Base-by-base conservation (phyloP, 2,113 vertebrate genomes). In the Procapra przewalskii region DNA sequence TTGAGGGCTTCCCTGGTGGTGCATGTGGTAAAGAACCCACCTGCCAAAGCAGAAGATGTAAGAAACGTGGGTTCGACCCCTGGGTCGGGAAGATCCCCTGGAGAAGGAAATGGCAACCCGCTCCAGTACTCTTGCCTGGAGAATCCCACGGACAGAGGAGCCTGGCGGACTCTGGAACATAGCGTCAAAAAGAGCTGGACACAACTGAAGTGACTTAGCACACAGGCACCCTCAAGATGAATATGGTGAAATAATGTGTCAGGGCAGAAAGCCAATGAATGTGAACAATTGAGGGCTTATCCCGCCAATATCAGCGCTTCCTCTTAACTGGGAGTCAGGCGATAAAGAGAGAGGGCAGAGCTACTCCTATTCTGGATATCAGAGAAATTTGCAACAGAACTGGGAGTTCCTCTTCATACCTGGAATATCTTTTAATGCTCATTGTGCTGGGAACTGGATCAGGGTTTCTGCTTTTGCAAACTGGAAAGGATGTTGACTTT, bases 191-290 rank as follows among this genome's bases (percentile, higher is more conserved):
- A 23, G 67, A 71, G n/a, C 21, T 1, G 10, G n/a, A 12, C 19
- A 1, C 67, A 40, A 12, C n/a, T 40, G 19, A 12, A 71, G 19
- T 5, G n/a, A 6, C 67, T 12, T 23, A 40, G n/a, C 19, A 71
- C 5, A 23, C 19, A 40, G 0, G 1, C 19, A 7, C 27, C 3
- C 3, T 13, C 50, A 40, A 11, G 36, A 64, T 1, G 3, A 17
- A 19, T 17, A 3, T 0, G 4, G 21, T 6, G n/a, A 54, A 92
- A 54, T 3, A 13, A 3, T 11, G 4, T 9, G 17, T 21, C 55
- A 16, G 33, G n/a, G 25, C 29, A 16, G 3, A 13, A 2, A 5
- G 45, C 2, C 15, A 31, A 13, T 3, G 48, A 31, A 21, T 3
- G 10, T 40, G 11, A 27, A 17, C 14, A 40, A 5, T 14, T 17